Percentiles rank a stretch among this genome's conserved stretches.
Conservation (phyloP, 2,113 vertebrate species). For the Passer domesticus region DNA sequence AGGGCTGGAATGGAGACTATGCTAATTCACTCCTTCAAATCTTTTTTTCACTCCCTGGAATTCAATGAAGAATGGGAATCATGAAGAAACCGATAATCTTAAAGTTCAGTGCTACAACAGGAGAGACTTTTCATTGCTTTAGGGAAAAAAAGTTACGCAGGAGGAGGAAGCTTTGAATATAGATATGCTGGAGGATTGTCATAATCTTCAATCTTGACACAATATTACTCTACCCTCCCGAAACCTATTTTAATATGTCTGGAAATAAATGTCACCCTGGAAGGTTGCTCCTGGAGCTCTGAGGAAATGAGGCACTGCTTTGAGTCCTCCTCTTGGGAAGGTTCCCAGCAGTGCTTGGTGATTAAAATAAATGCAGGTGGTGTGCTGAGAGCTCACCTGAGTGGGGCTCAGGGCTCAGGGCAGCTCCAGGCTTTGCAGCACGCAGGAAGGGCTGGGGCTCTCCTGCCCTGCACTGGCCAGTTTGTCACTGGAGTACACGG, state of each 20-base stretch:
- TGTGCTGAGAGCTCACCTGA: background rate
- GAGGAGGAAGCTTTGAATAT: slow-evolving; percentile 47
- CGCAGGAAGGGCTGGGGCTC: background rate
- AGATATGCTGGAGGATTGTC: slow-evolving; percentile 39
- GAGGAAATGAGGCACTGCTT: background rate
- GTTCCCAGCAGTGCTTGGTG: background rate
- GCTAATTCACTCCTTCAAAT: slow-evolving; percentile 51
- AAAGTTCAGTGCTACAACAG: slow-evolving; percentile 50
- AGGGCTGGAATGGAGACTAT: slow-evolving; percentile 26
- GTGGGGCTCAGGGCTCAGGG: background rate
- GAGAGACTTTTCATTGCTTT: slow-evolving; percentile 58
- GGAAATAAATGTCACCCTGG: slow-evolving; percentile 19
- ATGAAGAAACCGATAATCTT: slow-evolving; percentile 46
- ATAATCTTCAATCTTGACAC: slow-evolving; percentile 53
- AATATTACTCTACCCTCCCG: slow-evolving; percentile 6
- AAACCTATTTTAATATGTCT: slow-evolving; percentile 24
- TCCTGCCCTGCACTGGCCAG: accelerated
- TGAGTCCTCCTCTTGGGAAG: background rate
- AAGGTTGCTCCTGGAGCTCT: background rate
- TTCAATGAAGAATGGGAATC: slow-evolving; percentile 51
- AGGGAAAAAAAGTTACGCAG: background rate
- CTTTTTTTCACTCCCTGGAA: slow-evolving; percentile 16
- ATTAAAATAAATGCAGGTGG: background rate
- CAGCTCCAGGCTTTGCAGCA: background rate
- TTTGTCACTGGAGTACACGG: background rate